Evolutionary conservation across 2,797 vertebrate genomes (phyloP).

Genomic region (Dipus sagitta): DNA sequence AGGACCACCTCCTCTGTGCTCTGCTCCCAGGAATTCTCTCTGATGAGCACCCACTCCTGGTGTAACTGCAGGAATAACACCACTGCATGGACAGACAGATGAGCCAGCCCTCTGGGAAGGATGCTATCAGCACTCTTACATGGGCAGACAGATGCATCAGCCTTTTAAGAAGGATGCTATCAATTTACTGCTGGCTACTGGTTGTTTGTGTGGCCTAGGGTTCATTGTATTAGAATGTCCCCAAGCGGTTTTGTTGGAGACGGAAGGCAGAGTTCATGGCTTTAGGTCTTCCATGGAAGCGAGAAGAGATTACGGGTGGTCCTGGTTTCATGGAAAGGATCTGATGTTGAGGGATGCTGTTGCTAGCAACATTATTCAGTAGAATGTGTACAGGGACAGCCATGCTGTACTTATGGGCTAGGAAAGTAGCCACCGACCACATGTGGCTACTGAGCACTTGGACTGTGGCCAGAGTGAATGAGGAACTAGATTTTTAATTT

Average conservation of each 20-base stretch:
- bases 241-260: no score
- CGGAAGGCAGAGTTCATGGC: not conserved
- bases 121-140: rapidly evolving
- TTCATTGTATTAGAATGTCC: not conserved
- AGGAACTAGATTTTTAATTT: not conserved
- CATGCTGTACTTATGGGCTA: not conserved
- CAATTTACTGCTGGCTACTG: not conserved
- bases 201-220: not conserved
- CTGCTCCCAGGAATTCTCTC: not conserved
- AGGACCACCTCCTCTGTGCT: not conserved
- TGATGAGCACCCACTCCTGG: not conserved
- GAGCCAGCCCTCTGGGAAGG: not conserved
- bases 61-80: not conserved
- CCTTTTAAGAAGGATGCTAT: not conserved
- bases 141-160: not conserved
- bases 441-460: not conserved
- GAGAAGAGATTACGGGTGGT: not conserved
- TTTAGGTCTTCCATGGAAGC: not conserved
- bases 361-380: not conserved
- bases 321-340: not conserved
- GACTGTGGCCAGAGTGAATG: not conserved
- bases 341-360: not conserved
- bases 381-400: not conserved
- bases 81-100: not conserved
- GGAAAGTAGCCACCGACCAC: not conserved